Conservation (phyloP, 2,888 invertebrate genomes). For the Patella caerulea region DNA sequence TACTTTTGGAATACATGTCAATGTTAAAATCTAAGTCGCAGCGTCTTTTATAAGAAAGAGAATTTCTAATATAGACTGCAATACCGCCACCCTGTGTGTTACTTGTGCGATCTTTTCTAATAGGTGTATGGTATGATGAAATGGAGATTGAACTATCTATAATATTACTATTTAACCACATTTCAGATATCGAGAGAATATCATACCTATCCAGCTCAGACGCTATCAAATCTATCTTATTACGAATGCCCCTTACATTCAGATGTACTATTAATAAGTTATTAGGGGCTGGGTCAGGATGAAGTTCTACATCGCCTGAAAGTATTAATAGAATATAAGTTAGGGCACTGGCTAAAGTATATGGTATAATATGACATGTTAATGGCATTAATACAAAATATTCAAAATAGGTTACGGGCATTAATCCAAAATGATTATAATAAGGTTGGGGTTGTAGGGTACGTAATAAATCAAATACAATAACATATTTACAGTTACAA, state of each 20-base stretch:
- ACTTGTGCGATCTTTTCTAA: background rate
- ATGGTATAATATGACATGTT: too few species aligned
- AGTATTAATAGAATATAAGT: too few species aligned
- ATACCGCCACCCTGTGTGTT: background rate
- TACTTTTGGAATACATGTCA: background rate
- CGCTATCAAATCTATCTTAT: background rate
- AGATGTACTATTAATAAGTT: background rate
- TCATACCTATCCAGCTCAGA: background rate
- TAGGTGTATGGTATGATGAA: background rate
- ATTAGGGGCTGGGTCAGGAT: background rate
- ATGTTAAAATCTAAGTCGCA: conserved; percentile 7
- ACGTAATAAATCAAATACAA: too few species aligned
- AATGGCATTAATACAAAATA: too few species aligned
- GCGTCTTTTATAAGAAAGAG: background rate
- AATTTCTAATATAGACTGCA: conserved; percentile 3
- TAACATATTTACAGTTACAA: too few species aligned
- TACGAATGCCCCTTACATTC: background rate
- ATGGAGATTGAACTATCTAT: background rate
- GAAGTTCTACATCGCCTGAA: background rate
- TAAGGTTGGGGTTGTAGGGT: too few species aligned
- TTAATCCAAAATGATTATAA: too few species aligned
- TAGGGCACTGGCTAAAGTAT: too few species aligned
- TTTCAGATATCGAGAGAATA: background rate
- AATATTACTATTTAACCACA: background rate
- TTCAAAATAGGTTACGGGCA: too few species aligned